Evolutionary conservation across 2,797 vertebrate species (phyloP), one percentile per base, ranked within the genome.

Genomic region (Chaunax sp.): DNA sequence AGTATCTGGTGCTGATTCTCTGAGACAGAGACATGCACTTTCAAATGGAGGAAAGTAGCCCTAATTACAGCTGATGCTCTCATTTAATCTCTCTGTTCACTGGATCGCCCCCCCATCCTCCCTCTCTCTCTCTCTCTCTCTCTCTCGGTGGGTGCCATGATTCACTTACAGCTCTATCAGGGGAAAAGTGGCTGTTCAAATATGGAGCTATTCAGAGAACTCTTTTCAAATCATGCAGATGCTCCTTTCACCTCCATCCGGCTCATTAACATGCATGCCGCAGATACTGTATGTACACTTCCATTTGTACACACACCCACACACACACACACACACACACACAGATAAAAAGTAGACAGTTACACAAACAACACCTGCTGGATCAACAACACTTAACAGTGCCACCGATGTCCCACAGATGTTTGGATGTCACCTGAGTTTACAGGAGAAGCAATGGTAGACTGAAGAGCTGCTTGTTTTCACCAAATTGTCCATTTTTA

Each of bases 21-120:
- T 23, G 62, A 77, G 69, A 78, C 53, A 66, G 44, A 90, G 62
- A 80, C 67, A 73, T 69, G 62, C 57, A 56, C 70, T 79, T 80
- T 64, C 65, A 85, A 77, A 84, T 64, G 69, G 72, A 81, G 72
- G 70, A 79, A 81, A 84, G 71, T 60, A 82, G 63, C 60, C 57
- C 59, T 89, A 91, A 90, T 92, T 89, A 92, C 74, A 84, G 82
- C 69, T 87, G 78, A 89, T 82, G 76, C 70, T 85, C 86, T 89
- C 78, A 81, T 91, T 84, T 84, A 67, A 74, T 86, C 65, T 73
- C 72, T 30, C 26, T 61, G 51, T 58, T 60, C 16, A 43, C 63
- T 45, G 8, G 6, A 10, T 20, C 13, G 14, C 13, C 20, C 0
- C 52, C 7, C 26, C 18, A 26, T 10, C 43, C 19, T 47, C 58